Evolutionary conservation across 1,140 invertebrate species (phyloP).

Genomic region (Myzus persicae): DNA sequence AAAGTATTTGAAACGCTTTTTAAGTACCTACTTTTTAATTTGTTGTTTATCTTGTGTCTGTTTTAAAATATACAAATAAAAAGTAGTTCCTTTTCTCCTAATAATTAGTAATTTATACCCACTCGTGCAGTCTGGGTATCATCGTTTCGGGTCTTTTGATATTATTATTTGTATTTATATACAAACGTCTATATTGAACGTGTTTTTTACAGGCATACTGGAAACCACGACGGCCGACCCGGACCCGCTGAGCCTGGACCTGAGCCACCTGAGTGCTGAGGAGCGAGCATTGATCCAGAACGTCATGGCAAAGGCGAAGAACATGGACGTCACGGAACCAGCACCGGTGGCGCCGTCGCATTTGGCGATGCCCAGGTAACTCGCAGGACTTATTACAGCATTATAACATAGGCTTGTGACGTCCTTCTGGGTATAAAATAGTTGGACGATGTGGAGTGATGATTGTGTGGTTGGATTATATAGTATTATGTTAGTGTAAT

Average conservation of each 20-base stretch:
- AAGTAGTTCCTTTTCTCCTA: background rate
- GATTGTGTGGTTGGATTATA: background rate
- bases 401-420: background rate
- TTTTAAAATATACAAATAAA: background rate
- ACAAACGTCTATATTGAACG: background rate
- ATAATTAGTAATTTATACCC: background rate
- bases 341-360: background rate
- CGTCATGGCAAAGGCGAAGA: conserved; percentile 72
- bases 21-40: background rate
- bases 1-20: background rate
- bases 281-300: conserved; percentile 70
- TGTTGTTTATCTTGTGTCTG: background rate
- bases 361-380: background rate
- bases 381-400: too few relatives aligned
- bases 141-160: background rate
- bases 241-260: conserved; percentile 65
- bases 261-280: conserved; percentile 71
- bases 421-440: background rate
- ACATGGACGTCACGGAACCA: conserved; percentile 65
- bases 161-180: background rate
- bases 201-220: background rate
- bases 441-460: too few relatives aligned
- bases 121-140: background rate
- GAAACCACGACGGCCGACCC: background rate
- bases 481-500: too few relatives aligned